Base-by-base conservation (phyloP, 2,888 invertebrate genomes). In the Dinocampus coccinellae region DNA sequence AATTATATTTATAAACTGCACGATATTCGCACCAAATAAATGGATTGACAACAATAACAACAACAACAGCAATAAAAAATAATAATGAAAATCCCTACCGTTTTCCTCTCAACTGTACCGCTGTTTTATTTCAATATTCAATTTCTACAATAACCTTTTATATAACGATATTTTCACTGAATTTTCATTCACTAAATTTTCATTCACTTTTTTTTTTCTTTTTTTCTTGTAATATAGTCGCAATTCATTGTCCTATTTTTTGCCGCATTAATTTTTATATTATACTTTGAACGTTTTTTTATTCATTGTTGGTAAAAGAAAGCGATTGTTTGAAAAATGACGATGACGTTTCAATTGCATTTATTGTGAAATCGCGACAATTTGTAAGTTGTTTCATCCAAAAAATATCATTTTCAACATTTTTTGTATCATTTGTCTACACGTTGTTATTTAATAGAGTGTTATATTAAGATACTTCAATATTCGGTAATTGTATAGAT, bases 391-490 rank as follows among this genome's bases (percentile, higher is more conserved):
- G 81, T 79, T 83, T 81, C 85, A 87, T 87, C 87, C 87, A 87
- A 87, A 85, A 87, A 87, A 87, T 87, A 87, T 87, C 86, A 87
- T 87, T 87, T 87, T 83, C 84, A 80, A 83, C 78, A 74, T 76
- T 77, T 76, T 80, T 77, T 82, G 73, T 74, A 74, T 82, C 70
- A 73, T 79, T 53, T 77, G 78, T 83, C 83, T 11, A 16, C 83
- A 77, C 73, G 79, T 80, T 66, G 82, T 84, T 84, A 79, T 83
- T 85, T 84, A 84, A 83, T 78, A 72, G 79, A 80, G 80, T 79
- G 80, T 79, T 81, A 13, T 3, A 13, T 11, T n/a, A 3, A 13
- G 3, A 39, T n/a, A 39, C 1, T 20, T 7, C 3, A n/a, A 16
- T 34, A 24, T 24, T 16, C 11, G 53, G 52, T 61, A 36, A 6